Evolutionary conservation across 2,888 invertebrate species (phyloP).

Genomic region (Dichetophora obliterata): DNA sequence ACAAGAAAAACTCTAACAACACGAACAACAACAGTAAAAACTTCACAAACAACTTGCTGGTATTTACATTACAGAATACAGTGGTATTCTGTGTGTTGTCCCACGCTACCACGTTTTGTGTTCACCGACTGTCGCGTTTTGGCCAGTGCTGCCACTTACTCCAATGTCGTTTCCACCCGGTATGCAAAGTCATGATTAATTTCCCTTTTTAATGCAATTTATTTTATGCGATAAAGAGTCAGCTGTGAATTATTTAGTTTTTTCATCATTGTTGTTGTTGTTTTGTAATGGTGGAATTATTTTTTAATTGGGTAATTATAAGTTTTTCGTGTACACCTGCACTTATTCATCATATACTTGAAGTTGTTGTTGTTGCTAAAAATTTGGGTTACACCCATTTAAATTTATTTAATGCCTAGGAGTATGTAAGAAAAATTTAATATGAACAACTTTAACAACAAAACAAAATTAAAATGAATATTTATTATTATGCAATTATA

Average conservation of each 20-base stretch:
- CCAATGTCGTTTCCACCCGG: background rate
- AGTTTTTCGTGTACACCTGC: constrained; percentile 16
- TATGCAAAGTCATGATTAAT: constrained; percentile 16
- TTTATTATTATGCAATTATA: too few species aligned
- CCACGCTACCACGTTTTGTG: too few species aligned
- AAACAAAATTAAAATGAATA: too few species aligned
- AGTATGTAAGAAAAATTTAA: too few species aligned
- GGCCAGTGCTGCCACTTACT: constrained; percentile 20
- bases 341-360: background rate
- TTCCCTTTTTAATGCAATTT: constrained; percentile 9
- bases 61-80: background rate
- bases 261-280: background rate
- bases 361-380: background rate
- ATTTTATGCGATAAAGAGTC: constrained; percentile 18
- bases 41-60: background rate
- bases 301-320: constrained; percentile 18
- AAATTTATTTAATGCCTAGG: too few species aligned
- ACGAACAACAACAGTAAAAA: constrained; percentile 6
- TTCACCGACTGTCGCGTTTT: background rate
- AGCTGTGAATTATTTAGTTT: constrained; percentile 25
- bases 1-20: background rate
- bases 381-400: background rate
- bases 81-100: background rate
- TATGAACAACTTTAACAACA: too few species aligned
- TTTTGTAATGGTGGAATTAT: constrained; percentile 2